Evolutionary conservation across 2,113 vertebrate genomes (phyloP).

Genomic region (Chionodraco myersi): DNA sequence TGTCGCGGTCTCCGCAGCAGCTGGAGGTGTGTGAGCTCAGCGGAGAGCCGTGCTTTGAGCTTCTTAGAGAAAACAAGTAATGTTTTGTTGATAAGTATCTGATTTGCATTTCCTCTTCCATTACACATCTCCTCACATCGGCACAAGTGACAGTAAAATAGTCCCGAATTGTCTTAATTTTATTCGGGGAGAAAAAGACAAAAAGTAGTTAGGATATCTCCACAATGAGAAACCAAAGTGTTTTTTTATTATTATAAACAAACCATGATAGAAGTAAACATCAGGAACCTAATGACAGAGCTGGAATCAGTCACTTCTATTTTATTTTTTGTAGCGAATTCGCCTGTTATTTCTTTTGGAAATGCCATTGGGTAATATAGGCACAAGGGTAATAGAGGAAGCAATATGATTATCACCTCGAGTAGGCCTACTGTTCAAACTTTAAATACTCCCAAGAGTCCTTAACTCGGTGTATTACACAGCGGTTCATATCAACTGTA

Average conservation of each 20-base stretch:
- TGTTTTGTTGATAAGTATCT: too few relatives aligned
- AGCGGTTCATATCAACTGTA: not conserved
- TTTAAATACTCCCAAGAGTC: not conserved
- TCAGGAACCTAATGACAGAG: not conserved
- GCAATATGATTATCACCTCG: not conserved
- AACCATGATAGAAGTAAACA: not conserved
- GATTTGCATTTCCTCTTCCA: not conserved
- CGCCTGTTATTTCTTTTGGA: not conserved
- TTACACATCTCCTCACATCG: not conserved
- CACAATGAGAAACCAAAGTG: not conserved
- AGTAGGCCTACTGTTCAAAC: not conserved
- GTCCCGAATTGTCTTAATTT: not conserved
- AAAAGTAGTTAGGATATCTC: not conserved
- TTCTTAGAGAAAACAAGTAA: not conserved
- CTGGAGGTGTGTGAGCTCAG: conserved; percentile 77
- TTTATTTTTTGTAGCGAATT: not conserved
- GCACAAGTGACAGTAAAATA: not conserved
- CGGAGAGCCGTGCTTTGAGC: conserved; percentile 36
- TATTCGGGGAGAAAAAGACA: not conserved
- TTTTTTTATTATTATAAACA: not conserved
- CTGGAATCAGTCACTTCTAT: not conserved
- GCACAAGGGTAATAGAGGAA: not conserved
- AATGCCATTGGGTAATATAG: not conserved
- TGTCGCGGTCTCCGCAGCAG: conserved; percentile 81
- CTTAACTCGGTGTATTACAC: not conserved